Evolutionary conservation across 2,113 vertebrate species (phyloP), one percentile per base, ranked within the genome.

Genomic region (Fukomys damarensis): DNA sequence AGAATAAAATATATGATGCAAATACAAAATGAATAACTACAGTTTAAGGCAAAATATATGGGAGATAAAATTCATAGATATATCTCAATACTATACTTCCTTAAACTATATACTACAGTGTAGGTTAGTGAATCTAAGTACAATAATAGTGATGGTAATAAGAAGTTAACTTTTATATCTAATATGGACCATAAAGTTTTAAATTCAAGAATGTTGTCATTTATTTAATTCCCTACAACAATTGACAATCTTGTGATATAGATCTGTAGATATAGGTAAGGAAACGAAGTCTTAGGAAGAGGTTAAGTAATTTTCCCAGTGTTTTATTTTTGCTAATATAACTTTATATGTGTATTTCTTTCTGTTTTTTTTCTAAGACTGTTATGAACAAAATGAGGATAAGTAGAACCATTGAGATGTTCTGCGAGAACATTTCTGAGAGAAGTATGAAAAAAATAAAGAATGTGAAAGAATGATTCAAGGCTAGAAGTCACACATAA

Each of bases 161-260:
- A 61, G 26, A 16, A 61, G 26, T 32, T 85, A 74, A 59, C 61
- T 79, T 85, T 82, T 81, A 38, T 68, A 49, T 11, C 58, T 74
- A 66, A 43, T 70, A 68, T 43, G 7, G 26, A 74, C 68, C 56
- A 83, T 52, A 86, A 43, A 85, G 19, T 65, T 86, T 38, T 86
- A 80, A 94, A 26, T 74, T 94, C 56, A 91, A 84, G 30, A 52
- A 93, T 93, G 26, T 22, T n/a, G 54, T n/a, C 20, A 38, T 30
- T 92, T 76, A 61, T 12, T 91, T 91, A 68, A 89, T 66, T 66
- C 30, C 61, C 49, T 59, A 5, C 28, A 70, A 52, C 9, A 56
- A 89, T 90, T 14, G 30, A 61, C 61, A 93, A 28, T 30, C 38
- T 10, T 80, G 3, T 63, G 76, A 79, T 7, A 56, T 19, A 26